A percentile compares a stretch with the other conserved stretches of the same genome.
phyloP scores from a whole-genome alignment of 2,888 invertebrate species.

The Nomada ruficornis region DNA sequence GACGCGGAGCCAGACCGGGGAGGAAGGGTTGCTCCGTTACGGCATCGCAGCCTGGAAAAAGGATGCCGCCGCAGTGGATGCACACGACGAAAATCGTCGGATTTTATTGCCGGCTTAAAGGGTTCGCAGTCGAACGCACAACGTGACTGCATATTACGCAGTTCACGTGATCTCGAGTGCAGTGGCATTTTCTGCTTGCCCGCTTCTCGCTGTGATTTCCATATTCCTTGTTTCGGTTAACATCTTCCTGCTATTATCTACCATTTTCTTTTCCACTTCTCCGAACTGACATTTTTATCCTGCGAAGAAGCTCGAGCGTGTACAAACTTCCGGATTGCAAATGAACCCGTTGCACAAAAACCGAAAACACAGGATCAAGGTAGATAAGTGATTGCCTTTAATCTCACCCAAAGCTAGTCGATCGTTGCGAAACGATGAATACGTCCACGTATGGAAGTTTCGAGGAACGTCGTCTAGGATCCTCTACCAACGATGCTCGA shows the following conservation, averaged over 20 bases:
- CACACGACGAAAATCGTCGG: conserved; percentile 69
- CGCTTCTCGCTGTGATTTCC: conserved; percentile 44
- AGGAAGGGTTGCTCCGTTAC: conserved; percentile 30
- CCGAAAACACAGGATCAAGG: neutral
- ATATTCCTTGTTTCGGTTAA: conserved; percentile 39
- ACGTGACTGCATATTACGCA: conserved; percentile 64
- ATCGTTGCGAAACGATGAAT: neutral
- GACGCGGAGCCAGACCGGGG: conserved; percentile 12
- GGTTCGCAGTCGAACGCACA: conserved; percentile 71
- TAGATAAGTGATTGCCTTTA: conserved; percentile 24
- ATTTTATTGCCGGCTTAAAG: conserved; percentile 74
- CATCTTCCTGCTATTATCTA: neutral
- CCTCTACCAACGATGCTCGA: no score
- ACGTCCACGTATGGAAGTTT: neutral
- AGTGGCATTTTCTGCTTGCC: conserved; percentile 41
- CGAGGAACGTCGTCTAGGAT: neutral
- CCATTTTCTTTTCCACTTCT: no score
- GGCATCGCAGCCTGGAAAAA: conserved; percentile 43
- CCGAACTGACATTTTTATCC: no score
- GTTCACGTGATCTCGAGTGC: conserved; percentile 49
- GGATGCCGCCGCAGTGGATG: conserved; percentile 49
- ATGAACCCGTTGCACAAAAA: no score
- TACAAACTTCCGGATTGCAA: no score
- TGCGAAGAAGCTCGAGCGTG: no score
- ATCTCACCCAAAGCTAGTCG: conserved; percentile 46